These are phyloP conservation scores for Lerista edwardsae DNA, from an alignment of 2,797 vertebrate species.

Conservation along the genomic window DNA sequence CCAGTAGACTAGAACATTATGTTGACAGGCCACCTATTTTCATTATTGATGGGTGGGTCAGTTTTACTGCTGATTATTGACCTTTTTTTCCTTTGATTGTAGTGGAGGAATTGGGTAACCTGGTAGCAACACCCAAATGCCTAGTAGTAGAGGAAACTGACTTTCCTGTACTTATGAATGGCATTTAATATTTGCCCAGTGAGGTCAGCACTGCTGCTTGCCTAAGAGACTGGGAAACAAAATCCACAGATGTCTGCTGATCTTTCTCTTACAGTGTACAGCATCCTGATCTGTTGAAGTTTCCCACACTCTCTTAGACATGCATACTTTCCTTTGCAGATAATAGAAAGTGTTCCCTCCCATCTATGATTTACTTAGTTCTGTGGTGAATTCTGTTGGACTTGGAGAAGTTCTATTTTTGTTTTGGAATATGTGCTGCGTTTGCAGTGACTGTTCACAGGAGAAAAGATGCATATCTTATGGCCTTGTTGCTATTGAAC, in stretches of 20 bases:
- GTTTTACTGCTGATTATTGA: neutral
- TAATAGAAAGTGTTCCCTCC: neutral
- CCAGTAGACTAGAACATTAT: neutral
- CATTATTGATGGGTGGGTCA: neutral
- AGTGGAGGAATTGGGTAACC: neutral
- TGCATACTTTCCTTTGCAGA: neutral
- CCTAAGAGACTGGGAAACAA: neutral
- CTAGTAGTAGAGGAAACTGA: neutral
- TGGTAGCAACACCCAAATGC: constrained; percentile 2
- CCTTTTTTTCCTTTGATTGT: constrained; percentile 25
- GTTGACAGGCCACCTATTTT: neutral
- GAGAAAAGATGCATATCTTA: neutral
- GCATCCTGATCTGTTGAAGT: neutral
- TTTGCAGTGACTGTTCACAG: neutral
- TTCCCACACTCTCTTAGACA: no score
- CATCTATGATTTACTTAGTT: neutral
- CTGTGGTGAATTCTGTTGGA: neutral
- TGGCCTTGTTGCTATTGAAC: neutral
- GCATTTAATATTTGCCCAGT: neutral
- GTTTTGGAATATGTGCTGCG: neutral
- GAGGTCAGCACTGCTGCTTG: neutral
- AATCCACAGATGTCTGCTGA: no score
- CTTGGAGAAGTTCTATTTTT: neutral
- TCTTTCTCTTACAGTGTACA: neutral
- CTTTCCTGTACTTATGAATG: constrained; percentile 11